Conservation (phyloP, 2,888 invertebrate genomes). For the Aphelenchoides bicaudatus region DNA sequence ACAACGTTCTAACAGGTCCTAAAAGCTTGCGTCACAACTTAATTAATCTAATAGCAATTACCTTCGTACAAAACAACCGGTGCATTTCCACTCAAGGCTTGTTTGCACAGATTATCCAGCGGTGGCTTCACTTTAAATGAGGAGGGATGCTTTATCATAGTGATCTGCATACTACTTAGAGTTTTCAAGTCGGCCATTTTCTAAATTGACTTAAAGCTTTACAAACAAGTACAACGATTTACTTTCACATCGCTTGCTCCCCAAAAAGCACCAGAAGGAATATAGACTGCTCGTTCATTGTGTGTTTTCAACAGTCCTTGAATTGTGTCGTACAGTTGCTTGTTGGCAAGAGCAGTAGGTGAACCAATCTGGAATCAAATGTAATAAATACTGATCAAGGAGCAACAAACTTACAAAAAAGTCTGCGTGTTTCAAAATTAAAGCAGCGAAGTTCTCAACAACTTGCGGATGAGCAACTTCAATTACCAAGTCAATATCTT, state of each 20-base stretch:
- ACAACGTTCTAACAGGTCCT: conserved; percentile 65
- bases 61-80: conserved; percentile 60
- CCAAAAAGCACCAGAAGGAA: conserved; percentile 67
- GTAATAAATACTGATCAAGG: background rate
- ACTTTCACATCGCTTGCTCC: conserved; percentile 66
- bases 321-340: conserved; percentile 60
- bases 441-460: conserved; percentile 62
- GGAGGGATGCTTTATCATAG: conserved; percentile 66
- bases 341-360: conserved; percentile 65
- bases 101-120: conserved; percentile 62
- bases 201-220: too few relatives aligned
- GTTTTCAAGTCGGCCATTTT: conserved; percentile 66
- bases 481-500: conserved; percentile 59
- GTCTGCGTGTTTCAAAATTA: conserved; percentile 63
- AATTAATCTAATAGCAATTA: too few relatives aligned
- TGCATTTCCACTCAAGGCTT: conserved; percentile 48
- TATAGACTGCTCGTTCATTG: conserved; percentile 62
- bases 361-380: conserved; percentile 63
- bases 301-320: conserved; percentile 46
- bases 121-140: conserved; percentile 62
- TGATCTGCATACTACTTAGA: conserved; percentile 64
- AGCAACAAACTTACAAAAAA: conserved; percentile 62
- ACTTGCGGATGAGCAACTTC: conserved; percentile 67
- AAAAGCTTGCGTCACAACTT: too few relatives aligned
- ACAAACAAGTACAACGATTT: too few relatives aligned